Evolutionary conservation across 2,113 vertebrate species (phyloP), one percentile per base, ranked within the genome.

Genomic region (Atrichornis clamosus): DNA sequence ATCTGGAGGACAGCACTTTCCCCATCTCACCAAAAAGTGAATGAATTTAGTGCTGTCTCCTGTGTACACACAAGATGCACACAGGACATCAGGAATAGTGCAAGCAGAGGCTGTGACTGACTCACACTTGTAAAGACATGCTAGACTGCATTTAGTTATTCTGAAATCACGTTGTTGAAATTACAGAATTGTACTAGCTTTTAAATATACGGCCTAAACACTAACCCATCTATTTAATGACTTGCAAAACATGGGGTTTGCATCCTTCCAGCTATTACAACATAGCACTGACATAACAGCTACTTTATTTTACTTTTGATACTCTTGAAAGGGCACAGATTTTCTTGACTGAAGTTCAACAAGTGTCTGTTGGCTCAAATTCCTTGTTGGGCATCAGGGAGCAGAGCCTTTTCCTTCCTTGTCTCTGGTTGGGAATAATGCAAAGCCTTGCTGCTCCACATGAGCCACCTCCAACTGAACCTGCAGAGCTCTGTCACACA

Each of bases 101-200:
- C 50, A 90, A 84, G 56, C 93, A 97, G 93, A 74, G 82, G 87
- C 72, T 96, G 35, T 65, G 37, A 65, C 58, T 81, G 81, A 86
- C 37, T 76, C 50, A 88, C 47, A 55, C 55, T 52, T 84, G 65
- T 46, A 52, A 96, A 95, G 93, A 76, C 1, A 2, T 32, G 73
- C 30, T 82, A 89, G 76, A 84, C 63, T 89, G 58, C 22, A 65
- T 82, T 94, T 67, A 80, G 65, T 63, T 94, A 37, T 75, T 90
- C 39, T 68, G 49, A 88, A 87, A 91, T 75, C 47, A 59, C 20
- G n/a, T 64, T 68, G 53, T 77, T 69, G 28, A 53, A 52, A 65
- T 41, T 37, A 32, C 4, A 56, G 42, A 85, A 49, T 39, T 42
- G 47, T 1, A 30, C 20, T 73, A 6, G 26, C 77, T 78, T 60